Evolutionary conservation across 2,113 vertebrate species (phyloP).

Genomic region (Lasiurus cinereus): DNA sequence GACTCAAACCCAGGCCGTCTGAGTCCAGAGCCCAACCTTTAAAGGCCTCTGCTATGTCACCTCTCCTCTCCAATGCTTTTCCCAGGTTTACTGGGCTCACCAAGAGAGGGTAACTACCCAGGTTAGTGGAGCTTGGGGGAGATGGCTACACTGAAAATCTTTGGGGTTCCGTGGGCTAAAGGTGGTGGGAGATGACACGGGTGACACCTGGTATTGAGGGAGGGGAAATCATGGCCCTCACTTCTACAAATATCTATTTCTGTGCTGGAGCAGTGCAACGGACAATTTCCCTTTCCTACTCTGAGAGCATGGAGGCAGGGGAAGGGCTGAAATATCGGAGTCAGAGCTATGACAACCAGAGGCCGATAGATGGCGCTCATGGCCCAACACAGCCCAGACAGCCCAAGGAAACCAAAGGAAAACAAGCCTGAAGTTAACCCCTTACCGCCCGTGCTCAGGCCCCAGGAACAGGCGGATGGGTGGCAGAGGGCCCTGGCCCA

Average conservation of each 20-base stretch:
- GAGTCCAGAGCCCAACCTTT: neutral
- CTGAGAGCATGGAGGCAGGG: neutral
- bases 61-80: neutral
- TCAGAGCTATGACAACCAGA: neutral
- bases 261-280: neutral
- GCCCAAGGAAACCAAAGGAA: neutral
- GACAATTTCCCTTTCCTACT: neutral
- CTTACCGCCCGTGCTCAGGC: neutral
- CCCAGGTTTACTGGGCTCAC: neutral
- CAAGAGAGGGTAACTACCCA: neutral
- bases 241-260: neutral
- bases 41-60: neutral
- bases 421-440: constrained; percentile 74
- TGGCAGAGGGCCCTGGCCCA: neutral
- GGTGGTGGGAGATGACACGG: neutral
- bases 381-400: constrained; percentile 74
- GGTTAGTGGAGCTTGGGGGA: neutral
- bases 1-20: neutral
- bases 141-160: neutral
- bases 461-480: neutral
- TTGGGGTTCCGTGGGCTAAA: neutral
- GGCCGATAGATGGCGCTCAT: constrained; percentile 83
- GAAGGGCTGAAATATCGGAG: neutral
- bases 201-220: neutral
- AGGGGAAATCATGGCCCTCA: neutral